Base-by-base conservation (phyloP, 2,113 vertebrate species). In the Sander lucioperca region DNA sequence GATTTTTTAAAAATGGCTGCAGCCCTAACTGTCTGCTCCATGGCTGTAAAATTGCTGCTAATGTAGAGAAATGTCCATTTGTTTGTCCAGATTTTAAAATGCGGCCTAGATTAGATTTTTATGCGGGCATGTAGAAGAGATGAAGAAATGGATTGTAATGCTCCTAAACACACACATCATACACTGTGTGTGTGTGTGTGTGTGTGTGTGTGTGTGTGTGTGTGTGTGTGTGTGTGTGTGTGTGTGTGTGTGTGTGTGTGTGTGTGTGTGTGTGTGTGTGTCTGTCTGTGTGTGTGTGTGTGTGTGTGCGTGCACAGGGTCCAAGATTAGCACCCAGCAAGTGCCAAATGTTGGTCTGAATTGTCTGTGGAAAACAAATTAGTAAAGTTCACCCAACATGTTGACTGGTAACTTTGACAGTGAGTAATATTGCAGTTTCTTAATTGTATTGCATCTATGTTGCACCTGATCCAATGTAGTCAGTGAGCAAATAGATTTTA, bases 21-120 rank as follows among this genome's bases (percentile, higher is more conserved):
- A 61, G 77, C 39, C 45, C 68, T 45, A 56, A 71, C 12, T 66
- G 48, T 78, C 30, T 72, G 70, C 83, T 72, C 69, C 30, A 57
- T 75, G 81, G 84, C 84, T 93, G 89, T 92, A 92, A 91, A 82
- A 70, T 50, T 79, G 90, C 92, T 95, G 92, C 92, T 93, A 61
- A 72, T 63, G 36, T 88, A 70, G 81, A 88, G 74, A 85, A 79
- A 45, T n/a, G 16, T 75, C 43, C 39, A 25, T 79, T 80, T 73
- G 73, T 80, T 86, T 75, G 63, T 82, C 33, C 61, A 76, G 68
- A 70, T 91, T 89, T 91, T 86, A 74, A 91, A 88, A 50, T 57
- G 62, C 50, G 47, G 56, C 86, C 43, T 74, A 23, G 50, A 59
- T 90, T 89, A 63, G 68, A 83, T 80, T 89, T 91, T 85, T 84